Evolutionary conservation across 2,797 vertebrate genomes (phyloP).

Genomic region (Coregonus sp.): DNA sequence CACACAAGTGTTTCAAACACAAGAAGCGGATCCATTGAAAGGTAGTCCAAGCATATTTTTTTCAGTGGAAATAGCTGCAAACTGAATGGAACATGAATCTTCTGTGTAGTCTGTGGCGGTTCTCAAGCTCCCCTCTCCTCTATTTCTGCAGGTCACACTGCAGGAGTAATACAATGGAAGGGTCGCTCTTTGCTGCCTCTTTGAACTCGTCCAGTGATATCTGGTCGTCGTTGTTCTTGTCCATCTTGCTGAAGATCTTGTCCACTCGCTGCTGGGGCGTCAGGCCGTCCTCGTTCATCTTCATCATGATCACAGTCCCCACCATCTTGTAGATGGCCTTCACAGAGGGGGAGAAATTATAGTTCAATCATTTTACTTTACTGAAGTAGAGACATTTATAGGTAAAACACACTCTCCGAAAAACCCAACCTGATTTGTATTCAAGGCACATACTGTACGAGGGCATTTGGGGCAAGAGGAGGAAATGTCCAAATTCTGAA

Average conservation of each 20-base stretch:
- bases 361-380: neutral
- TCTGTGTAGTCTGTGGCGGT: conserved; percentile 88
- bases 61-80: conserved; percentile 96
- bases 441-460: neutral
- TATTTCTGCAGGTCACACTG: conserved; percentile 99
- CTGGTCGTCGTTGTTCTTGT: conserved; percentile 99
- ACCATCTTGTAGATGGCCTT: conserved; percentile 99
- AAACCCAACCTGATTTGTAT: neutral
- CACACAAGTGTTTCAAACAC: conserved; percentile 99
- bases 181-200: conserved; percentile 98
- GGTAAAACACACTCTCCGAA: neutral
- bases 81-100: conserved; percentile 96
- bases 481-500: neutral
- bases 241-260: conserved; percentile 99
- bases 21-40: conserved; percentile 99
- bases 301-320: conserved; percentile 99
- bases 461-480: neutral
- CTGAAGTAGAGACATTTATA: too few species aligned
- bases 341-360: neutral
- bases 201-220: conserved; percentile 99
- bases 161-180: conserved; percentile 98
- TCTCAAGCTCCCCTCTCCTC: conserved; percentile 60
- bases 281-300: conserved; percentile 98
- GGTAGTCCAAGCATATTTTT: conserved; percentile 94
- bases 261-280: conserved; percentile 97